Conservation (phyloP, 2,113 vertebrate species). For the Ciconia maguari region DNA sequence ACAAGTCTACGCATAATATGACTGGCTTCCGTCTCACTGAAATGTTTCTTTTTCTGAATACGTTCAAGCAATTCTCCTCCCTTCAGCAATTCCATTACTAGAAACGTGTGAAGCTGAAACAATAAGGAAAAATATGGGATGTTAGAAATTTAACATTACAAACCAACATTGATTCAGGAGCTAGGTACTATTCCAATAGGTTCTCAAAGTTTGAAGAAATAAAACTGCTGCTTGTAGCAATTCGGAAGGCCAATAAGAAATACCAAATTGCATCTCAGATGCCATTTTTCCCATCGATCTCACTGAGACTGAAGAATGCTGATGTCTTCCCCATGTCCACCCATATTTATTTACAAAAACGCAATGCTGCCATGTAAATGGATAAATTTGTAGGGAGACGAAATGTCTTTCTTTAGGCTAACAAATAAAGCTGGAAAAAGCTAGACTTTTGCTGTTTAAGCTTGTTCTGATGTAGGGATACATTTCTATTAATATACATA, state of each 20-base stretch:
- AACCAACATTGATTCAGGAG: neutral
- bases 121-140: neutral
- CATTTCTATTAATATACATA: neutral
- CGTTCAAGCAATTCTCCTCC: slow-evolving; percentile 95
- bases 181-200: neutral
- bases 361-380: neutral
- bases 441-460: neutral
- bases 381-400: rapidly evolving
- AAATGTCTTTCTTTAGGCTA: neutral
- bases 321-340: neutral
- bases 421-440: neutral
- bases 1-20: slow-evolving; percentile 94
- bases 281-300: neutral
- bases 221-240: neutral
- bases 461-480: neutral
- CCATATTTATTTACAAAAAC: neutral
- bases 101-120: slow-evolving; percentile 89
- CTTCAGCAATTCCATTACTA: slow-evolving; percentile 93
- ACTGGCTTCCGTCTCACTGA: slow-evolving; percentile 96
- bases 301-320: neutral
- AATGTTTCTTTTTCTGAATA: slow-evolving; percentile 91
- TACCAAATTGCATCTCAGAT: neutral
- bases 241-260: neutral
- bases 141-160: neutral
- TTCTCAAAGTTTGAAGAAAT: neutral